phyloP scores from a whole-genome alignment of 2,113 vertebrate species.

The Lichenostomus cassidix region DNA sequence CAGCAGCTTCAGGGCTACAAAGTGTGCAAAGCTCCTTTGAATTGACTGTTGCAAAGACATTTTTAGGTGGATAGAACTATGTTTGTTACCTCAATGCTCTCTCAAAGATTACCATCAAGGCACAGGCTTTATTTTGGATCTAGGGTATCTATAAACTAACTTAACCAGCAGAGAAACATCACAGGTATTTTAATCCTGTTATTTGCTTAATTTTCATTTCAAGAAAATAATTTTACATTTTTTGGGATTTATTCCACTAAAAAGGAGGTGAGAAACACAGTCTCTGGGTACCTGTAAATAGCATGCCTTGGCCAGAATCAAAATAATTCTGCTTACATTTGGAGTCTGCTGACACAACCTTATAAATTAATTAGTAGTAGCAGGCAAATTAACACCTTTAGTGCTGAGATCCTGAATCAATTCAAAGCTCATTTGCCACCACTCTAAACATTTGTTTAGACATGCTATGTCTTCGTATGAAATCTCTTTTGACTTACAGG shows the following conservation, averaged over 20 bases:
- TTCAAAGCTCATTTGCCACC: not conserved
- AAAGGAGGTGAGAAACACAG: not conserved
- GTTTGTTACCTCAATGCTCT: not conserved
- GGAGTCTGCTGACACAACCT: not conserved
- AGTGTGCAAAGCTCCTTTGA: not conserved
- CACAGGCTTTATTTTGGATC: not conserved
- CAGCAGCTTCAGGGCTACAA: not conserved
- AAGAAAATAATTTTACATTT: not conserved
- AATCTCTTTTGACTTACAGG: not conserved
- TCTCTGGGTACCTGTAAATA: not conserved
- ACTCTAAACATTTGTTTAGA: not conserved
- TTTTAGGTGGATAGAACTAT: not conserved
- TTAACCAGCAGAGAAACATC: not conserved
- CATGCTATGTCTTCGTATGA: not conserved
- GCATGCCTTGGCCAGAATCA: not conserved
- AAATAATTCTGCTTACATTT: not conserved
- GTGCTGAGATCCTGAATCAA: not conserved
- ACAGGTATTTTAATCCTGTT: not conserved
- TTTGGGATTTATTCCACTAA: not conserved
- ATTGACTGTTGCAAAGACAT: not conserved
- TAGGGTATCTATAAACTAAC: not conserved
- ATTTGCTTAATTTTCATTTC: not conserved
- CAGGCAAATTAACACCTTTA: not conserved
- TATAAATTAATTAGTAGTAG: not conserved
- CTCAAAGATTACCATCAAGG: not conserved